A percentile compares a stretch with the other conserved stretches of the same genome.
phyloP scores from a whole-genome alignment of 2,113 vertebrate genomes.

The Salminus brasiliensis region DNA sequence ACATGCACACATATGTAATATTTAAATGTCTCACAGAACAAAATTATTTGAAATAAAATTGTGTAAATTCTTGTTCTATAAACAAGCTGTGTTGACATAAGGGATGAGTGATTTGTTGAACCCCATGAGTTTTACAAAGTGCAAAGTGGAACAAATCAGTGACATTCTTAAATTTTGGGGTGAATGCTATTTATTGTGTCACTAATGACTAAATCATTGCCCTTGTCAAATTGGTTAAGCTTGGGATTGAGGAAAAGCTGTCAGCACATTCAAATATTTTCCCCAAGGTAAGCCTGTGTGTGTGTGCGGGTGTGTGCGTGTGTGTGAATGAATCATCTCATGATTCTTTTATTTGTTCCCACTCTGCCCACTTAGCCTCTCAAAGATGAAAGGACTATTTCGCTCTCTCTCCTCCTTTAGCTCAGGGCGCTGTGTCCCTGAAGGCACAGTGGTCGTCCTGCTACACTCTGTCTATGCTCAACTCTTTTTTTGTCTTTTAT shows the following conservation, averaged over 20 bases:
- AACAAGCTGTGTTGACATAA: not conserved
- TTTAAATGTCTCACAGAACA: no score
- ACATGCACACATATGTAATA: no score
- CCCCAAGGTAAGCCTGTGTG: not conserved
- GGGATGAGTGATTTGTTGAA: not conserved
- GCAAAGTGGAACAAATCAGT: not conserved
- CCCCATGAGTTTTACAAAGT: not conserved
- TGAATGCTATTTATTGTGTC: not conserved
- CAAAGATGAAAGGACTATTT: conserved; percentile 1
- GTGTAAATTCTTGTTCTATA: no score
- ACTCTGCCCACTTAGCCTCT: conserved; percentile 5
- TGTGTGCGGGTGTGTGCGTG: not conserved
- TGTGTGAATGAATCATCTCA: not conserved
- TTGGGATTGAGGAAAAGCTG: not conserved
- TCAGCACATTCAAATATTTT: not conserved
- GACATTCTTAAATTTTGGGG: not conserved
- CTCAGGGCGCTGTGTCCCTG: not conserved
- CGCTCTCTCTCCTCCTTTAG: not conserved
- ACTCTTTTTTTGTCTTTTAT: not conserved
- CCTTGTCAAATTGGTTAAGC: not conserved
- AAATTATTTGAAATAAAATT: no score
- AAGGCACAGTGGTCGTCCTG: not conserved
- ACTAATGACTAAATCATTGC: not conserved
- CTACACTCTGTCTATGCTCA: not conserved
- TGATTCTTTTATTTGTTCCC: conserved; percentile 18